Evolutionary conservation across 1,140 invertebrate species (phyloP), one percentile per base, ranked within the genome.

Genomic region (Conus betulinus): DNA sequence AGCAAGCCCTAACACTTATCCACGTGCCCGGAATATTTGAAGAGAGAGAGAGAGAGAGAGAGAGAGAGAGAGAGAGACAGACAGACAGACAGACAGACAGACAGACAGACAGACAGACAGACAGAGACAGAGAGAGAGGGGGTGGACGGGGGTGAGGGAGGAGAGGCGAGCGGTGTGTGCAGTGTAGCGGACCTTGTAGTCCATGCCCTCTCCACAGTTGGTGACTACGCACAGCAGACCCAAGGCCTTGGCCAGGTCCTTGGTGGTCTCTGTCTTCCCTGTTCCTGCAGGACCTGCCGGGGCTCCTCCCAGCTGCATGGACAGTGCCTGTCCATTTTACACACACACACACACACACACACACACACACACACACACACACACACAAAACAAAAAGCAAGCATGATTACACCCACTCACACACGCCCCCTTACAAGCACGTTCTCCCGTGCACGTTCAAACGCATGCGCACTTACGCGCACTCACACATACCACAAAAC

Each of bases 251-350:
- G 98, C 98, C 83, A 98, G 95, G 95, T 98, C 98, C 94, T 98
- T 98, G 0, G 97, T 97, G 39, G 98, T 98, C 95, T 98, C 98
- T 0, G 98, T 98, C 95, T 98, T 98, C 98, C 98, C 98, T 7
- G 98, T 98, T 57, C 97, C 94, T 60, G 93, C 93, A 60, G 94
- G 93, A 76, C 93, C 94, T 17, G 97, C 97, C 0, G 97, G 97
- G 11, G 97, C 97, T 97, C 97, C 97, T 20, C 98, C 98, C 74
- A 98, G 95, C 88, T 98, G 96, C 97, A 98, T 97, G 1, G 97
- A 97, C 7, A 98, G 95, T 0, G 98, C 97, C 94, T 98, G 87
- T 57, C 71, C 20, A 74, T 23, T 2, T 6, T 7, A 71, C 17
- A 71, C 67, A 71, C 67, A 71, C 67, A 71, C 67, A 71, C 67